Evolutionary conservation across 2,888 invertebrate genomes (phyloP), one percentile per base, ranked within the genome.

Genomic region (Nysson spinosus): DNA sequence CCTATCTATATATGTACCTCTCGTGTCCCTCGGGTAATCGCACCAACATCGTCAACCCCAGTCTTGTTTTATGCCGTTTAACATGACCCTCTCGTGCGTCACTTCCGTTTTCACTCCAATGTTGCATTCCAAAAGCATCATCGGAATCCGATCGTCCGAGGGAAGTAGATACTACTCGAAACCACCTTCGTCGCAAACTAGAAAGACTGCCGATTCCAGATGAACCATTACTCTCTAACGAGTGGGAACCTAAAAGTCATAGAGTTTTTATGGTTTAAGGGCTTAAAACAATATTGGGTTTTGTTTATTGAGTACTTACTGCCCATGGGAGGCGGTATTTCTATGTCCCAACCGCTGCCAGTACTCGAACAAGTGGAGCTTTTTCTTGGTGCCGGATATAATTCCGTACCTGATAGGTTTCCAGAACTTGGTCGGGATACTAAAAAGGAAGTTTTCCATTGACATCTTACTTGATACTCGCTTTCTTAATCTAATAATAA

Each of bases 1-100:
- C 6, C 4, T 7, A 16, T 16, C 9, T 16, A 17, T 37, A n/a
- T n/a, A n/a, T 46, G 19, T 46, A 90, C 90, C 87, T 88, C 84
- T 91, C 91, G 70, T 89, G 88, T 5, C 89, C 89, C 46, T 88
- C 85, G 26, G 89, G 89, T 75, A 91, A 87, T 35, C 89, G 89
- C 56, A 94, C 90, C 56, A 93, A 88, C 63, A 94, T 89, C 6
- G 92, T 92, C 22, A 94, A 84, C 1, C 93, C 94, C 9, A 94
- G 87, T 82, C 92, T 92, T 1, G 90, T 89, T 64, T 88, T 85
- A 44, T 87, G 85, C 6, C 88, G 82, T 22, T 82, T 82, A 19
- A 51, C 49, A 24, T 58, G 70, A 11, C 46, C 46, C 3, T 82
- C 79, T 26, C 44, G 68, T 39, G 54, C 69, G 14, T 82, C 78